Conservation (phyloP, 2,797 vertebrate genomes). For the Xiphorhynchus erythropygius region DNA sequence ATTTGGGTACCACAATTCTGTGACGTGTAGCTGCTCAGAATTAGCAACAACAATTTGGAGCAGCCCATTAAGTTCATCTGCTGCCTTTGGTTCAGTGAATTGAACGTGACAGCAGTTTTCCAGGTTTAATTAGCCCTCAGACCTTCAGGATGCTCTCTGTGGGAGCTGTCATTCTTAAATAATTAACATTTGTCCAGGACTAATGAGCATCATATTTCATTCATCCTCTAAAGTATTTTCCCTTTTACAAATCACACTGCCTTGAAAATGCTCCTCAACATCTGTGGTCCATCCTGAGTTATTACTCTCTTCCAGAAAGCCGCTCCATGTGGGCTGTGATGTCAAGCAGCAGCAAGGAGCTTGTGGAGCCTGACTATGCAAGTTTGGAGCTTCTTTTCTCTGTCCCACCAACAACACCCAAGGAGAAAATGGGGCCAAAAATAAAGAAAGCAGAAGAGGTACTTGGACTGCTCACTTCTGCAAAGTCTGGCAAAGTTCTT, state of each 20-base stretch:
- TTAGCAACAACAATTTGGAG: not conserved
- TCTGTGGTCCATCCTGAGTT: not conserved
- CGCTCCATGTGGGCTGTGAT: slow-evolving; percentile 86
- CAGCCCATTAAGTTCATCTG: not conserved
- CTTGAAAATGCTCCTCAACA: not conserved
- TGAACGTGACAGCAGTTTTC: not conserved
- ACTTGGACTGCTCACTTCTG: not conserved
- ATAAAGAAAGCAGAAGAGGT: slow-evolving; percentile 89
- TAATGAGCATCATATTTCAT: not conserved
- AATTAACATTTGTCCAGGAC: not conserved
- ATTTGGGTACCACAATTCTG: not conserved
- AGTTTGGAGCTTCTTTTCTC: slow-evolving; percentile 93
- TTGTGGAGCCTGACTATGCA: slow-evolving; percentile 84
- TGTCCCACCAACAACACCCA: slow-evolving; percentile 79
- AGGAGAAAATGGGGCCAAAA: slow-evolving; percentile 77
- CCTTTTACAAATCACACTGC: not conserved
- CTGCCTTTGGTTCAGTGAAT: not conserved
- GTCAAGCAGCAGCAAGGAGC: slow-evolving; percentile 34
- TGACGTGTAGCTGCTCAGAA: not conserved
- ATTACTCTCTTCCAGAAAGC: slow-evolving; percentile 75
- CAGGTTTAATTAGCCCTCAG: slow-evolving; percentile 16
- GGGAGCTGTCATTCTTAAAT: not conserved
- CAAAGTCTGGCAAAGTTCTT: not conserved
- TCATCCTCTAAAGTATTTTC: not conserved
- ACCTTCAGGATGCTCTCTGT: not conserved